Evolutionary conservation across 30 jellyfish, hydroid and myxozoan genomes (phyloP).

Genomic region (Turritopsis dohrnii): DNA sequence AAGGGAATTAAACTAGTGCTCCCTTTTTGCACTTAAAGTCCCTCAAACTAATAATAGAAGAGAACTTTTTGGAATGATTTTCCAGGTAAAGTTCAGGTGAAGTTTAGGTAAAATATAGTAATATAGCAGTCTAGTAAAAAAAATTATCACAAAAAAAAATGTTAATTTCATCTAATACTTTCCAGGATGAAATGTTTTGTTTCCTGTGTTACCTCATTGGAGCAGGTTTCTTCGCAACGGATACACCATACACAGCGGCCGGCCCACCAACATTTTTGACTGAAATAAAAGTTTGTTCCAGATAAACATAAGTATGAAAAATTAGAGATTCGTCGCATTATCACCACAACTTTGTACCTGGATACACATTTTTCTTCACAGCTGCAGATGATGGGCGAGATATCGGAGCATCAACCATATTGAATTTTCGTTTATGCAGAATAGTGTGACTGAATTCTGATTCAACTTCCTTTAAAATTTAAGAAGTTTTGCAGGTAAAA

Average conservation of each 20-base stretch:
- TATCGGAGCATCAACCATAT: slow-evolving; percentile 23
- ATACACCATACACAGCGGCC: slow-evolving; percentile 86
- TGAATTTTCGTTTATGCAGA: slow-evolving; percentile 50
- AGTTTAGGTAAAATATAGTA: too few species aligned
- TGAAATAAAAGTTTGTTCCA: not conserved
- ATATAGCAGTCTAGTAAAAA: too few species aligned
- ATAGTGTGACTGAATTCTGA: slow-evolving; percentile 82
- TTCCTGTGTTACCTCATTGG: slow-evolving; percentile 9
- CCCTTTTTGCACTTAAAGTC: too few species aligned
- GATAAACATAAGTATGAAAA: not conserved
- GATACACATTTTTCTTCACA: not conserved
- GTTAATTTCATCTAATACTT: too few species aligned
- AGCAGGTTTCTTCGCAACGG: slow-evolving; percentile 81
- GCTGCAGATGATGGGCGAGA: slow-evolving; percentile 69
- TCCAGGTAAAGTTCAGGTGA: too few species aligned
- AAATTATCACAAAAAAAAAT: too few species aligned
- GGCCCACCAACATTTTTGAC: slow-evolving; percentile 43
- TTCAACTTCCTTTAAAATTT: slow-evolving; percentile 48
- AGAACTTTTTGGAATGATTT: too few species aligned
- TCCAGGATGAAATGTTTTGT: too few species aligned
- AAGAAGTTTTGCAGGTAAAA: too few species aligned
- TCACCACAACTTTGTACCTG: not conserved
- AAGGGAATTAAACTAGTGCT: too few species aligned
- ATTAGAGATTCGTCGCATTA: not conserved
- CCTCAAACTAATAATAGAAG: too few species aligned